phyloP scores from a whole-genome alignment of 2,113 vertebrate species.

The Taurulus bubalis region DNA sequence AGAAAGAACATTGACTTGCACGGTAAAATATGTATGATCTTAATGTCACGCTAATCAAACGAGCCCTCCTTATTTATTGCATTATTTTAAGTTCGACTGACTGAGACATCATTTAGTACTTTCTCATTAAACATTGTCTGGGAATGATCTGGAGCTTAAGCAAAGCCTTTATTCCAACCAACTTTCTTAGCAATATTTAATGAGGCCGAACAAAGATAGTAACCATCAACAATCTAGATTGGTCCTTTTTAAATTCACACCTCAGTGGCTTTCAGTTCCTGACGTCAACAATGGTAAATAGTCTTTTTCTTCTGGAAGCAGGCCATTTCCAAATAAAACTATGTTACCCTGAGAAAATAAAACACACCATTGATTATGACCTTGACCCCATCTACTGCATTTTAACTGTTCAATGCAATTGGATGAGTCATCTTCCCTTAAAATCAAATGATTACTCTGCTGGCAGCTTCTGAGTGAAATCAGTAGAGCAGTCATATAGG shows the following conservation, averaged over 20 bases:
- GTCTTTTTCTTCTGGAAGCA: conserved; percentile 26
- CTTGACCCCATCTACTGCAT: conserved; percentile 45
- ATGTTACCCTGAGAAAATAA: conserved; percentile 51
- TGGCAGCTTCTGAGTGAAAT: conserved; percentile 53
- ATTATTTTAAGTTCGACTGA: conserved; percentile 55
- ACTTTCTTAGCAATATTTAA: conserved; percentile 54
- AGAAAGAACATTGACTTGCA: neutral
- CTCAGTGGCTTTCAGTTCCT: conserved; percentile 43
- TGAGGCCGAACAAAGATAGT: conserved; percentile 50
- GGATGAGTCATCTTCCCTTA: conserved; percentile 51
- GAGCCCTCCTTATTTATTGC: conserved; percentile 25
- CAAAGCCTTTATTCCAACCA: conserved; percentile 39
- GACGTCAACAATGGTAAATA: conserved; percentile 18
- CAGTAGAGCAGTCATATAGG: conserved; percentile 3
- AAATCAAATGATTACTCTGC: conserved; percentile 45
- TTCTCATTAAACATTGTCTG: conserved; percentile 40
- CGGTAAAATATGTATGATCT: conserved; percentile 40
- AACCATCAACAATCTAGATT: conserved; percentile 44
- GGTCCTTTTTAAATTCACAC: conserved; percentile 37
- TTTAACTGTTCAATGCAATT: conserved; percentile 52
- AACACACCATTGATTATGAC: conserved; percentile 65
- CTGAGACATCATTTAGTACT: conserved; percentile 23
- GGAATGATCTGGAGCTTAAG: conserved; percentile 57
- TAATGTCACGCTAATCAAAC: conserved; percentile 25
- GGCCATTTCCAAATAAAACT: conserved; percentile 70